Base-by-base conservation (phyloP, 2,888 invertebrate species). In the Autographa gamma region DNA sequence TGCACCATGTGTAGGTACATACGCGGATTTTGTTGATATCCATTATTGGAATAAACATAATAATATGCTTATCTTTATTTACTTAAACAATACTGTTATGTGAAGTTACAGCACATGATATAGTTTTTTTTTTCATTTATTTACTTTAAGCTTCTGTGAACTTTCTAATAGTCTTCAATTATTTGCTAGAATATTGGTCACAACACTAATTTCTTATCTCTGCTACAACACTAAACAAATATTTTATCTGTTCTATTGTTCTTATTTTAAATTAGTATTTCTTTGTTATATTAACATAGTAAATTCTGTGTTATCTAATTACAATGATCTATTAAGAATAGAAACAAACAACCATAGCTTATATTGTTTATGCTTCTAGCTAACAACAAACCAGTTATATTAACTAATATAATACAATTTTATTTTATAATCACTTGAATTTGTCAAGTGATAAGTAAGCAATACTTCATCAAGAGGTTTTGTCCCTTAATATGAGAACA, bases 201-300 rank as follows among this genome's bases (percentile, higher is more conserved):
- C 25, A 62, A 62, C 25, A 31, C 14, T 60, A 34, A 16, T 43
- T 2, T 52, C 62, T 73, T 75, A 61, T 68, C 38, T 69, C 25
- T 31, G 11, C 9, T 11, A 13, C n/a, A n/a, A n/a, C n/a, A n/a
- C 2, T 38, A 6, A 9, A 6, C 41, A 56, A 48, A 31, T 58
- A 18, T 5, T 11, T 54, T 48, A 16, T 19, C 54, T 25, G 13
- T 19, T 54, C 0, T 61, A 61, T 61, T 18, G 66, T 75, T 73
- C 61, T 61, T 62, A 34, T 67, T 75, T 62, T 11, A 78, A 62
- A 54, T 31, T 14, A 48, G 63, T 2, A 1, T 11, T 11, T 11
- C 8, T 58, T n/a, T 18, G 48, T 48, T 9, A 31, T 61, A 48
- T 25, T 18, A 25, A 18, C 11, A 11, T 56, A 4, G n/a, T 19